Conservation (phyloP, 2,113 vertebrate species). For the Chamaea fasciata region DNA sequence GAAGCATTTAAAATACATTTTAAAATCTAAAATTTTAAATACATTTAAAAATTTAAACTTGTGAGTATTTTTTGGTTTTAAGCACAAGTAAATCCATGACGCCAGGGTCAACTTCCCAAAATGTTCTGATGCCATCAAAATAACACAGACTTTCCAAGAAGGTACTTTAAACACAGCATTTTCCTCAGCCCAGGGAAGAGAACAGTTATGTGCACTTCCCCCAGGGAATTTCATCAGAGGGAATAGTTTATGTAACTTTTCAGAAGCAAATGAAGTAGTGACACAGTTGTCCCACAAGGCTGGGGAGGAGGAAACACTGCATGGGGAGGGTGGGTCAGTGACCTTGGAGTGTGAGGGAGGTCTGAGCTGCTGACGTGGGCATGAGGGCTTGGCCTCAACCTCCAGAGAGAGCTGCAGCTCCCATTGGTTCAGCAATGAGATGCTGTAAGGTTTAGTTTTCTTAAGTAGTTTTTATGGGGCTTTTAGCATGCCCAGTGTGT, state of each 20-base stretch:
- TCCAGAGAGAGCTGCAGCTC: not conserved
- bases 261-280: not conserved
- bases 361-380: not conserved
- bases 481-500: not conserved
- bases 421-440: not conserved
- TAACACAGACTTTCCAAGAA: not conserved
- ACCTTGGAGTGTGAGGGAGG: not conserved
- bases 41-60: not conserved
- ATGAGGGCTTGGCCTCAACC: not conserved
- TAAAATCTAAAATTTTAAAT: too few relatives aligned
- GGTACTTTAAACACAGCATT: not conserved
- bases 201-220: not conserved
- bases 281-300: not conserved
- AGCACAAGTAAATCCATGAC: not conserved
- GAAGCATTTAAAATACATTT: not conserved
- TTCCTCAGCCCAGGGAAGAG: not conserved
- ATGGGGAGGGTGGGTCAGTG: fast-evolving
- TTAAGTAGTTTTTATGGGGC: not conserved
- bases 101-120: not conserved
- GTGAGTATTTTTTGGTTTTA: not conserved
- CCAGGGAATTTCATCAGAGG: not conserved
- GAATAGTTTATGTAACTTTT: not conserved
- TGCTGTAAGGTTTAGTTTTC: not conserved
- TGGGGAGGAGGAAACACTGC: not conserved
- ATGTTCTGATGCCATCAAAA: not conserved